Conservation (phyloP, 2,888 invertebrate genomes). For the Falcaria lacertinaria region DNA sequence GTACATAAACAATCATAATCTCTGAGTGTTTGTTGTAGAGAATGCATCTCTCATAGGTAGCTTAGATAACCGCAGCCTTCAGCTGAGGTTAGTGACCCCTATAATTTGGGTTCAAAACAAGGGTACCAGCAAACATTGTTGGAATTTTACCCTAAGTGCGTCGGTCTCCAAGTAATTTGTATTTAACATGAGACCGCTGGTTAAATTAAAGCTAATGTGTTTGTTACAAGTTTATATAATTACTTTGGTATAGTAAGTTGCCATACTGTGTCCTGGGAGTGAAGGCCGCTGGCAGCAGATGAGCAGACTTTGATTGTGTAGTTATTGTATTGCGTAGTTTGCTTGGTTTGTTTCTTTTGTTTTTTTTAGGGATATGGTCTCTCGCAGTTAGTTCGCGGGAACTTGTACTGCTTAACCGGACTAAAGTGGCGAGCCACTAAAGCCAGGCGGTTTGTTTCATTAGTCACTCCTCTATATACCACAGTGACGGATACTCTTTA, state of each 20-base stretch:
- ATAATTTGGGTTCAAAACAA: slow-evolving; percentile 7
- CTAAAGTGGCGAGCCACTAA: no score
- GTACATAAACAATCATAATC: no score
- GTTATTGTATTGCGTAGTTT: no score
- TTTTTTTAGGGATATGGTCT: no score
- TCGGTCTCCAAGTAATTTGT: not conserved
- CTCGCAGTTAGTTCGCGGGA: no score
- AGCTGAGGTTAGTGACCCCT: slow-evolving; percentile 1
- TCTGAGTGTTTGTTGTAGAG: not conserved
- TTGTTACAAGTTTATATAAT: slow-evolving; percentile 1
- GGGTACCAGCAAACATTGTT: slow-evolving; percentile 4
- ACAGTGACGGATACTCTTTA: no score
- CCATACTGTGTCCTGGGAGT: not conserved
- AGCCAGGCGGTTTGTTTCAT: no score
- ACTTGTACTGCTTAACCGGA: no score
- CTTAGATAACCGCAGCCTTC: not conserved
- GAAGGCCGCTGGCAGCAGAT: no score
- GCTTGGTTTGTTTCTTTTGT: no score
- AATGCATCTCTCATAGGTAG: not conserved
- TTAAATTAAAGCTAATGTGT: slow-evolving; percentile 2
- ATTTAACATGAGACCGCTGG: not conserved
- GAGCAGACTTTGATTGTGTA: no score
- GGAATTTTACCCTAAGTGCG: slow-evolving; percentile 3
- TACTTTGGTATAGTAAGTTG: not conserved
- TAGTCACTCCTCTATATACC: no score